Evolutionary conservation across 2,113 vertebrate genomes (phyloP).

Genomic region (Aspidoscelis tigris): DNA sequence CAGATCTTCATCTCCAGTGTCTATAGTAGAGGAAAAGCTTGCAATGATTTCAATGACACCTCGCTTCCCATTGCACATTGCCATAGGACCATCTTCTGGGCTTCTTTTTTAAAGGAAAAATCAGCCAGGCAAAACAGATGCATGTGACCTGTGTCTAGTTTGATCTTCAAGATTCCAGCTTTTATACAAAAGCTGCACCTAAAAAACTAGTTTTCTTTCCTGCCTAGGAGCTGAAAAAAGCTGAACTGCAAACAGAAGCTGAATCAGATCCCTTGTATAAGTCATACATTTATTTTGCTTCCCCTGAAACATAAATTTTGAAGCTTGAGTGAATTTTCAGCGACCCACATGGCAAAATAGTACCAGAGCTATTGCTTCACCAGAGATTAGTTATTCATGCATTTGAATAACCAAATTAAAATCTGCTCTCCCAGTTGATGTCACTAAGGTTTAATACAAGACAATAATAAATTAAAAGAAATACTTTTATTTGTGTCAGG

Average conservation of each 20-base stretch:
- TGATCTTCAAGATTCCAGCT: background rate
- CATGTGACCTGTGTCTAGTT: background rate
- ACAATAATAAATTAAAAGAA: slow-evolving; percentile 46
- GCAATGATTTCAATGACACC: background rate
- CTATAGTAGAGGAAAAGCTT: too few species aligned
- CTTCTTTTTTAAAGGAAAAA: background rate
- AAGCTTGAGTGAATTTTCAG: background rate
- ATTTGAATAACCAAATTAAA: slow-evolving; percentile 33
- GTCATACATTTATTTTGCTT: background rate
- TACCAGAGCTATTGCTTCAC: background rate
- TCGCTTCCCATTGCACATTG: background rate
- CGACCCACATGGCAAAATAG: background rate
- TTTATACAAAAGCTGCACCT: background rate
- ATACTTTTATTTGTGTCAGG: slow-evolving; percentile 47
- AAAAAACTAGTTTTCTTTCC: background rate
- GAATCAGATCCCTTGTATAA: background rate
- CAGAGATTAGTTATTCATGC: slow-evolving; percentile 12
- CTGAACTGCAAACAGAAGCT: background rate
- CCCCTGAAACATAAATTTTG: background rate
- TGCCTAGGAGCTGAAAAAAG: background rate
- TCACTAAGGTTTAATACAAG: slow-evolving; percentile 36
- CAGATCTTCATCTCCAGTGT: too few species aligned
- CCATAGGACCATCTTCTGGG: background rate
- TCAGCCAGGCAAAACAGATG: background rate
- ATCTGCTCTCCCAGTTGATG: slow-evolving; percentile 43